Evolutionary conservation across 2,888 invertebrate species (phyloP), one percentile per base, ranked within the genome.

Genomic region (Isoperla grammatica): DNA sequence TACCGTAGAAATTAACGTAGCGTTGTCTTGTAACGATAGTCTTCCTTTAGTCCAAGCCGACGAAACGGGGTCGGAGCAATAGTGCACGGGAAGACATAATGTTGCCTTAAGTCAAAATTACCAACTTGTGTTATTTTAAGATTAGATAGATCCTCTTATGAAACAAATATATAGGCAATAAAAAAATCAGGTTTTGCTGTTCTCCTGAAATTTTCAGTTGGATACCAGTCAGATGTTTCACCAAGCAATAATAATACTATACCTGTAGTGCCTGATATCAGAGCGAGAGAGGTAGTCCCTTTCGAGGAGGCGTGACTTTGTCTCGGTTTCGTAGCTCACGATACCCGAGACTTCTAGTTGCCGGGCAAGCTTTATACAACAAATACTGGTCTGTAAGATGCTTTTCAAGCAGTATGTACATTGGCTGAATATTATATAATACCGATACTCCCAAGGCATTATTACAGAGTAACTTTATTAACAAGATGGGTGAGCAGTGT

Each of bases 261-360:
- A 63, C 63, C 63, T 63, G 63, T 63, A 63, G 63, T 63, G 63
- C 63, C 63, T 63, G 61, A 63, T 56, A 61, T 29, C 29, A 29
- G 29, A 29, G 29, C 29, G 29, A 6, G 29, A 29, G 5, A 29
- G 29, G 5, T 6, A 6, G 29, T 29, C n/a, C n/a, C n/a, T n/a
- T n/a, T n/a, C n/a, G n/a, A n/a, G n/a, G n/a, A n/a, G n/a, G n/a
- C n/a, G n/a, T n/a, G n/a, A n/a, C n/a, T n/a, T n/a, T n/a, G n/a
- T n/a, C n/a, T n/a, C n/a, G n/a, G n/a, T n/a, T 4, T 4, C 29
- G 29, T 29, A 29, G 29, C 29, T 29, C 8, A 29, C 29, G 29
- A 29, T 4, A 29, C 29, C 4, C 29, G 29, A 8, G 29, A 8
- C 29, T 4, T 29, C 8, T 29, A 29, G 29, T 29, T 29, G 29